Evolutionary conservation across 2,797 vertebrate species (phyloP), one percentile per base, ranked within the genome.

Genomic region (Aplochiton taeniatus): DNA sequence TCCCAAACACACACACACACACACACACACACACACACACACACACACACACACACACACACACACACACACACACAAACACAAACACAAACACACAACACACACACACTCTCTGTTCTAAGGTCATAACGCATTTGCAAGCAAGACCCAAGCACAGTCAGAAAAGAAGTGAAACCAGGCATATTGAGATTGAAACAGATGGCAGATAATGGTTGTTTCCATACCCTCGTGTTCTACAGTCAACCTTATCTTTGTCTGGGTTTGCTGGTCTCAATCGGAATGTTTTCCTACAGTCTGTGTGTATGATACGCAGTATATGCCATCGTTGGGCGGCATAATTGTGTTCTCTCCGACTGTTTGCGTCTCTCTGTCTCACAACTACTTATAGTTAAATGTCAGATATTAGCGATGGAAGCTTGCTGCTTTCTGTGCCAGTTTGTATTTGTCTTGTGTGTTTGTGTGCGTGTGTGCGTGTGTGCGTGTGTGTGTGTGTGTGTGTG

Each of bases 321-420:
- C 31, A 31, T 6, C 31, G 31, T 31, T 31, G 31, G 31, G 31
- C 31, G 6, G 31, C 6, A 6, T 31, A 31, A 31, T 16, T 58
- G 53, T 46, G 6, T 46, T 51, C 11, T 13, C 45, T 6, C 41
- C 20, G 10, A 42, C 42, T 49, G 11, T 42, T 49, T 51, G 7
- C 4, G 13, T 58, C 57, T 54, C 52, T 54, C 52, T 19, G 10
- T 19, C 52, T 57, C 54, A 14, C 31, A 41, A 12, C 20, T 43
- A 57, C 46, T 60, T 60, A 43, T 7, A 47, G 65, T 41, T 46
- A 16, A 46, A 17, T 55, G n/a, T 51, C 48, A 63, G 10, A 62
- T 47, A 48, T 47, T 50, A 49, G 45, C 41, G 14, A 41, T 31
- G 55, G 43, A 42, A 55, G 44, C 44, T 43, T 13, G 19, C 43